Evolutionary conservation across 2,797 vertebrate genomes (phyloP).

Genomic region (Platyrinchus mystaceus): DNA sequence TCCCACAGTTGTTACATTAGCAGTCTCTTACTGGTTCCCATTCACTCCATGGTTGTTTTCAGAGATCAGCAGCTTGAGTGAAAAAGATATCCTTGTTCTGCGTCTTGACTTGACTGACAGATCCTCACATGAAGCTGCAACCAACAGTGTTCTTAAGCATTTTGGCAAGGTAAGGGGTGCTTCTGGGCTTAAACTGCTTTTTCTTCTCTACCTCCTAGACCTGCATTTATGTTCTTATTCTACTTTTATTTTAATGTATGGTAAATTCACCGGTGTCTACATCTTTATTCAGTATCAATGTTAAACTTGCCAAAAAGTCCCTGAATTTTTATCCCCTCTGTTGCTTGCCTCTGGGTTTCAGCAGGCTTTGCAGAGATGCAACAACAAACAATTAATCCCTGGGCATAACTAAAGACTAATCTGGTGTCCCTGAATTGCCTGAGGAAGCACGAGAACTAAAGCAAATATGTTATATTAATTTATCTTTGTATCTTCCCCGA

Average conservation of each 20-base stretch:
- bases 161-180: conserved; percentile 85
- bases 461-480: not conserved
- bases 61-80: conserved; percentile 83
- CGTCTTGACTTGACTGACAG: conserved; percentile 88
- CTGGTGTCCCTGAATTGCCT: not conserved
- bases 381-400: not conserved
- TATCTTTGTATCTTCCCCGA: conserved; percentile 40
- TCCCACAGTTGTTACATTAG: not conserved
- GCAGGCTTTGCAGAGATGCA: not conserved
- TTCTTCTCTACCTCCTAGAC: not conserved
- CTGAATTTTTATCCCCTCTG: not conserved
- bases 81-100: conserved; percentile 87
- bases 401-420: not conserved
- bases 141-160: conserved; percentile 80
- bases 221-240: not conserved
- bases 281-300: not conserved
- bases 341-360: not conserved
- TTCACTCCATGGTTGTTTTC: conserved; percentile 23
- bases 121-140: conserved; percentile 82
- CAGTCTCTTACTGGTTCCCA: not conserved
- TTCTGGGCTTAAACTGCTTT: not conserved
- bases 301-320: not conserved
- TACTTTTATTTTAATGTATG: not conserved
- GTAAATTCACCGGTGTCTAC: not conserved
- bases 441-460: not conserved